These are phyloP conservation scores for Resseliella maxima DNA, from an alignment of 2,888 invertebrate species.

Conservation along the genomic window DNA sequence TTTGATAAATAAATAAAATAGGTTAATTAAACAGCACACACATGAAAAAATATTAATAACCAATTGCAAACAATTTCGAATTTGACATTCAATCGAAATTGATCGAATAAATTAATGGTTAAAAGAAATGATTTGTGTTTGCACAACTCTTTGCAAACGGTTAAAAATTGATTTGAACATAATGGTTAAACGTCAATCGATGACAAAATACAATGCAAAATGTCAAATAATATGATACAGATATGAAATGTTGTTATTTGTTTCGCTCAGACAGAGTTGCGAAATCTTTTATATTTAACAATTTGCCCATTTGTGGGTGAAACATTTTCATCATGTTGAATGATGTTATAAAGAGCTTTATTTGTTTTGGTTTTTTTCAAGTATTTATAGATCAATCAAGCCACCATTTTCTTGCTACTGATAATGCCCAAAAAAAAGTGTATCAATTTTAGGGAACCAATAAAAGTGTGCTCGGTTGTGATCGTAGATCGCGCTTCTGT, in stretches of 20 bases:
- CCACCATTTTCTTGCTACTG: neutral
- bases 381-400: neutral
- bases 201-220: no score
- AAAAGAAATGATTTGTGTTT: neutral
- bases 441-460: neutral
- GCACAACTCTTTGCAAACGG: no score
- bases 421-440: neutral
- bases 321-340: no score
- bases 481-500: slow-evolving; percentile 3
- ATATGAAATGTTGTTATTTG: no score
- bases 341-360: no score
- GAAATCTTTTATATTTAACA: no score
- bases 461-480: neutral
- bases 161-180: no score
- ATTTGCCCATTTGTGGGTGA: no score
- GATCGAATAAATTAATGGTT: neutral
- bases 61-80: neutral
- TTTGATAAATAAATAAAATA: neutral
- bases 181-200: no score
- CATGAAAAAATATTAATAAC: neutral
- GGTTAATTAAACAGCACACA: neutral
- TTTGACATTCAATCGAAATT: neutral
- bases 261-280: no score
- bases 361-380: neutral
- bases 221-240: no score